phyloP scores from a whole-genome alignment of 2,113 vertebrate species.

The Gnathonemus longibarbis region DNA sequence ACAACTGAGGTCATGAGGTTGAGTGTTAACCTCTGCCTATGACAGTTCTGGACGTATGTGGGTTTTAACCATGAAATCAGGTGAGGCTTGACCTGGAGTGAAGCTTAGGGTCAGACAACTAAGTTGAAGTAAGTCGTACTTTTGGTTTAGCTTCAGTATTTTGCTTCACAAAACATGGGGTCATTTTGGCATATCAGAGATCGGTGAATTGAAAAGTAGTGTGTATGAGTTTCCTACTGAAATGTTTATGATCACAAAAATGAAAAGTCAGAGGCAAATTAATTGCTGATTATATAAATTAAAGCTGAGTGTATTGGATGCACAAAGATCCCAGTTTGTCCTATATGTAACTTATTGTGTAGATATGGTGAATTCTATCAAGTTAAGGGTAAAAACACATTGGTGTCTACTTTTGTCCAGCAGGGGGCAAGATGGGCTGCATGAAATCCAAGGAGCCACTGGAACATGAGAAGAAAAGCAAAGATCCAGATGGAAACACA shows the following conservation, averaged over 20 bases:
- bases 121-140: not conserved
- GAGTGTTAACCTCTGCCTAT: not conserved
- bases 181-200: not conserved
- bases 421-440: conserved; percentile 62
- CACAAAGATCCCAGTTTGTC: not conserved
- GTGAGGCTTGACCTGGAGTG: not conserved
- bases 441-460: conserved; percentile 51
- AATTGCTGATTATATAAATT: not conserved
- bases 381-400: not conserved
- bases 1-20: not conserved
- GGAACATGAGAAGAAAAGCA: not conserved
- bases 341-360: not conserved
- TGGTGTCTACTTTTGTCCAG: not conserved
- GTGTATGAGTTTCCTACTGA: not conserved
- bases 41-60: not conserved
- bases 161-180: not conserved
- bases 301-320: not conserved
- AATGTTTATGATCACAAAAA: not conserved
- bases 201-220: not conserved
- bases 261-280: not conserved
- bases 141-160: not conserved
- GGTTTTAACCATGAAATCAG: not conserved
- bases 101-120: not conserved
- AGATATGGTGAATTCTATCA: not conserved
- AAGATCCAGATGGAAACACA: conserved; percentile 32